Base-by-base conservation (phyloP, 2,888 invertebrate genomes). In the Argyresthia albistria region DNA sequence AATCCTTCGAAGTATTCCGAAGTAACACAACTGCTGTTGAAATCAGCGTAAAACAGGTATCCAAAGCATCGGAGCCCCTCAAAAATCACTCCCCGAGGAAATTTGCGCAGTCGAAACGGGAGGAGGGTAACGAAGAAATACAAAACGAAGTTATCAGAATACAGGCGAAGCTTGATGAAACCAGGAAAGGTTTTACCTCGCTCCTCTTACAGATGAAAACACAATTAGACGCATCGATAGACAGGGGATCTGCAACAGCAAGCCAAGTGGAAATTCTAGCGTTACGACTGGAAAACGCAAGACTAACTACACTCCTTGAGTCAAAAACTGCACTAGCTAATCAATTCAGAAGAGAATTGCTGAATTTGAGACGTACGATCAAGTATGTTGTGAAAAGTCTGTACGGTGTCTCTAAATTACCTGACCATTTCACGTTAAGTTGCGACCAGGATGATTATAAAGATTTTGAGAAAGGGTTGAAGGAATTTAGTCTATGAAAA, bases 21-120 rank as follows among this genome's bases (percentile, higher is more conserved):
- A 82, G 82, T 54, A 74, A 77, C 35, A 78, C 76, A 9, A 80
- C 79, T 25, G 76, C 81, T 1, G 74, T 82, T 1, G 82, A 83
- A 64, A 73, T 82, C 4, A 69, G 79, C 37, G 76, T 81, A 1
- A 82, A 81, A 65, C 76, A 78, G 58, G 62, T 80, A 6, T 59
- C 25, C 66, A 4, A 65, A 25, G 25, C 25, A 25, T 25, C 25
- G 2, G 6, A 65, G 51, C 65, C 42, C 12, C 11, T 6, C 42
- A 35, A 12, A 25, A 16, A 11, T 6, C 15, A 25, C 7, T n/a
- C 8, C n/a, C 8, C 43, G 25, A 43, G 25, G 4, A 39, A 15
- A n/a, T 12, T 14, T 25, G 43, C 42, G 35, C n/a, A 51, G 12
- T 25, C 35, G 1, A 47, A 11, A 35, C 47, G 25, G 10, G 35